Percentiles rank a stretch among this genome's conserved stretches.
Evolutionary conservation across 2,888 invertebrate genomes (phyloP).

Genomic region (Amaurobius ferox): DNA sequence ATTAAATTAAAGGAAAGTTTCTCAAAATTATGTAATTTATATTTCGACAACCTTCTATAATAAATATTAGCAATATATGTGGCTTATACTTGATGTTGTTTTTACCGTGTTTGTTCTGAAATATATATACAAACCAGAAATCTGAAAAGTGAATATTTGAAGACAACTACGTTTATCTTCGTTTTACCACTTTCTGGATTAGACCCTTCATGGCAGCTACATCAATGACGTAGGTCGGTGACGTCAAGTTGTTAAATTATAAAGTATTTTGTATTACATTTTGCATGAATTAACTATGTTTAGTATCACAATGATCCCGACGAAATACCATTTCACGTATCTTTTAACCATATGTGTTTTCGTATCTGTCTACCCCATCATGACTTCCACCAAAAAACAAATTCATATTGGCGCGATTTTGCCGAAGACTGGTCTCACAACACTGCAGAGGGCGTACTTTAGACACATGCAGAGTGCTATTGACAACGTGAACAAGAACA

Average conservation of each 20-base stretch:
- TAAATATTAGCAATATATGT: constrained; percentile 55
- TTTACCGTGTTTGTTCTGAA: constrained; percentile 10
- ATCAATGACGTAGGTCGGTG: not conserved
- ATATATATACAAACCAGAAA: not conserved
- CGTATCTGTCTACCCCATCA: not conserved
- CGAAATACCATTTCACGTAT: not conserved
- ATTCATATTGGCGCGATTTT: constrained; percentile 70
- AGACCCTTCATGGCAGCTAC: constrained; percentile 67
- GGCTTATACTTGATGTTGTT: constrained; percentile 37
- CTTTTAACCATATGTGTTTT: not conserved
- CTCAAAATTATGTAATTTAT: no score
- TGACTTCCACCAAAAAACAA: constrained; percentile 6
- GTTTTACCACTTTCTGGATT: not conserved
- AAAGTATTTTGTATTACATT: not conserved
- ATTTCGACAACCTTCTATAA: no score
- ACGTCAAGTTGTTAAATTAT: not conserved
- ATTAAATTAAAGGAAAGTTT: no score
- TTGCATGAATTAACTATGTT: not conserved
- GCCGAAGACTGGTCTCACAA: constrained; percentile 71
- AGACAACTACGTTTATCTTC: not conserved
- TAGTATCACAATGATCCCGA: not conserved
- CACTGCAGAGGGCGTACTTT: constrained; percentile 70
- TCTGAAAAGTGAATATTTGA: not conserved
- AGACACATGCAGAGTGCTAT: constrained; percentile 58
- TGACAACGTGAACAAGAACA: constrained; percentile 69